Evolutionary conservation across 2,888 invertebrate species (phyloP).

Genomic region (Ichneumoninae sp.): DNA sequence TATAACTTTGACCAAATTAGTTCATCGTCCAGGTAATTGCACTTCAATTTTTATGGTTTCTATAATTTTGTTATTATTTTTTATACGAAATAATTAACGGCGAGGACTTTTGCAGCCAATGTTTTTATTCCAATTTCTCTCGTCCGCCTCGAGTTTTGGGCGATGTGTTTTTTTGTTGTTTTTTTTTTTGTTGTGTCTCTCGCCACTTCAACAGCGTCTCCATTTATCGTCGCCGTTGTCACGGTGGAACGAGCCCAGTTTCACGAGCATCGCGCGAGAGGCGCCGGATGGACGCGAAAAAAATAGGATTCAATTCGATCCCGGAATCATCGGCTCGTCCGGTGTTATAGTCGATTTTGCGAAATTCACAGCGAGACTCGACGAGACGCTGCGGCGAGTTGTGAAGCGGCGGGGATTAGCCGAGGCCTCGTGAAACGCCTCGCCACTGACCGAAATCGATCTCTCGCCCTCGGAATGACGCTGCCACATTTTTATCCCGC

Average conservation of each 20-base stretch:
- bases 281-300: constrained; percentile 16
- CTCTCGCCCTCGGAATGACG: constrained; percentile 54
- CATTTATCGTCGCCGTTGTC: constrained; percentile 8
- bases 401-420: constrained; percentile 51
- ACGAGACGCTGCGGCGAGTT: constrained; percentile 14
- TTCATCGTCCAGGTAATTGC: constrained; percentile 3
- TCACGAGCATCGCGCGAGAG: constrained; percentile 9
- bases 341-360: not conserved
- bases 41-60: not conserved
- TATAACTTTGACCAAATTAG: not conserved
- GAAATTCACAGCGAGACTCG: not conserved
- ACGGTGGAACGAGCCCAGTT: not conserved
- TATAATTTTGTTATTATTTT: not conserved
- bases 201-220: not conserved
- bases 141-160: not conserved
- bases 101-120: not conserved
- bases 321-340: not conserved
- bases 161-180: not conserved
- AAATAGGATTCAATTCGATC: constrained; percentile 21
- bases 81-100: not conserved
- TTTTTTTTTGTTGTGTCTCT: constrained; percentile 3
- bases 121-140: not conserved
- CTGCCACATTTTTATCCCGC: constrained; percentile 63
- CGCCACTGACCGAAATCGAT: constrained; percentile 63
- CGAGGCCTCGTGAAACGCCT: constrained; percentile 58